Evolutionary conservation across 2,797 vertebrate genomes (phyloP).

Genomic region (Characodon lateralis): DNA sequence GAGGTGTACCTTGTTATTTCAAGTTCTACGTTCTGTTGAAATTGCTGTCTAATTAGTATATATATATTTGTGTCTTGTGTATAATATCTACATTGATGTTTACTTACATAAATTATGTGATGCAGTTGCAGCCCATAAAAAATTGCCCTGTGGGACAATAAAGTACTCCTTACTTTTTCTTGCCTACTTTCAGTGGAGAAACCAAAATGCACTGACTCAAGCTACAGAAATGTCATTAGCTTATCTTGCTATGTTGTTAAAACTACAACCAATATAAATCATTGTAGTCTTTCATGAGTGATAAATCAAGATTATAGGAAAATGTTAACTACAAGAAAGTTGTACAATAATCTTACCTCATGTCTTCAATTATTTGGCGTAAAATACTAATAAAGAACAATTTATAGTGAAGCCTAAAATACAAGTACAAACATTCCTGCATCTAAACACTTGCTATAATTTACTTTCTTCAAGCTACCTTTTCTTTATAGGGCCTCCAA

Average conservation of each 20-base stretch:
- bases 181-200: neutral
- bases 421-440: no score
- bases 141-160: neutral
- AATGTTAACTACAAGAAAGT: no score
- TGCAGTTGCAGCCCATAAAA: neutral
- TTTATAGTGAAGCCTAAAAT: no score
- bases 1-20: neutral
- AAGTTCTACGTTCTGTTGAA: neutral
- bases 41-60: neutral
- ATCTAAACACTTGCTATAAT: no score
- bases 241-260: no score
- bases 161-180: neutral
- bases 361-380: neutral
- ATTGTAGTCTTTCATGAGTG: no score
- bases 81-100: neutral
- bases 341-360: neutral
- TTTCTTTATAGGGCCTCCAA: no score
- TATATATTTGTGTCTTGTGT: neutral
- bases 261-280: no score
- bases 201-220: neutral
- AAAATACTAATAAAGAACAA: neutral
- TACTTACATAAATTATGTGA: neutral
- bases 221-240: no score
- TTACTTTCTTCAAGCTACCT: no score
- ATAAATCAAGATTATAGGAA: no score